Base-by-base conservation (phyloP, 2,888 invertebrate genomes). In the Melanostoma scalare region DNA sequence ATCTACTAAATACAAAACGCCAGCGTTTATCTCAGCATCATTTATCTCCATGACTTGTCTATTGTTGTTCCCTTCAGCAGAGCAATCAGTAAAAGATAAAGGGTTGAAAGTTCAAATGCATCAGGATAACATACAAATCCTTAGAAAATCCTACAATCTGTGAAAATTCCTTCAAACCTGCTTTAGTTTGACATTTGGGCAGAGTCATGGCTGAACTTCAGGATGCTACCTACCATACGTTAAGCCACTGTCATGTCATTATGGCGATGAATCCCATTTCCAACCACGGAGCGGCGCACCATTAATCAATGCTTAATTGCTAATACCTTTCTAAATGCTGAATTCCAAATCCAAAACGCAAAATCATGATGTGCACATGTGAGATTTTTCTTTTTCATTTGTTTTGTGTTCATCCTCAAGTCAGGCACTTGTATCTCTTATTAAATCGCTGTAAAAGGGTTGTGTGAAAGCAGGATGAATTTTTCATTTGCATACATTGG, bases 301-400 rank as follows among this genome's bases (percentile, higher is more conserved):
- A 84, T 84, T 79, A 84, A 84, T 84, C 84, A 84, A 84, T 77
- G 63, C 82, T 68, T 84, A 84, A 84, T 84, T 84, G 84, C 84
- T 84, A 84, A 84, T 84, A 79, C 79, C 84, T 79, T 55, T 76
- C 71, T 50, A 75, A 79, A 74, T 69, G 72, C 42, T 60, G 50
- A 46, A 42, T 73, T 42, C 48, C 35, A 65, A 52, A 68, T 65
- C 56, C 53, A 61, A 58, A 73, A 63, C 73, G 67, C 74, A 69
- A 33, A 74, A 69, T 78, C 82, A 84, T 84, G 73, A 73, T 38
- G 61, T 44, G 30, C 77, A 69, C 82, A 84, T 84, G 82, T 79
- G 79, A 77, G 60, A 72, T 44, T 42, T 4, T 55, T 35, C 42
- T 40, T 46, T 68, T 31, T n/a, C 36, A 31, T 48, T 36, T 30